These are phyloP conservation scores for Mythimna ferrago DNA, from an alignment of 2,888 invertebrate genomes.

Conservation along the genomic window DNA sequence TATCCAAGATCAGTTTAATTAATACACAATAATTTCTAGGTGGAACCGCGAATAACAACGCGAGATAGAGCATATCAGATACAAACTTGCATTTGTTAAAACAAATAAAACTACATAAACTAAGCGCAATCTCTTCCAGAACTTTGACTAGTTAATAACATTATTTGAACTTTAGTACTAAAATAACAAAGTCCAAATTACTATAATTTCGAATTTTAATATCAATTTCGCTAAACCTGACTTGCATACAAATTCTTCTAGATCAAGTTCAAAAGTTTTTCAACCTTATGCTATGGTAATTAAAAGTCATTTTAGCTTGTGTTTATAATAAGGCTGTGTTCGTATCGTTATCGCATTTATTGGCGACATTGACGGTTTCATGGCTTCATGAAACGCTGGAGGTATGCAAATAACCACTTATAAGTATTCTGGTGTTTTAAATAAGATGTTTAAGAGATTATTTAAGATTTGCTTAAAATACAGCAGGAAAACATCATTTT, in stretches of 20 bases:
- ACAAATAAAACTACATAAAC: conserved; percentile 44
- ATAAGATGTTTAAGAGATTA: conserved; percentile 44
- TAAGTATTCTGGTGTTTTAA: conserved; percentile 47
- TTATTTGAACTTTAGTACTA: conserved; percentile 25
- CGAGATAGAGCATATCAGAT: conserved; percentile 36
- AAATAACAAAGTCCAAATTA: conserved; percentile 39
- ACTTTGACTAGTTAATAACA: conserved; percentile 8
- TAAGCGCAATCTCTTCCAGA: conserved; percentile 3
- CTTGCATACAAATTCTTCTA: conserved; percentile 27
- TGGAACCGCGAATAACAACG: conserved; percentile 3
- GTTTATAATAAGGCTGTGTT: conserved; percentile 29
- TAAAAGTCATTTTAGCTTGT: conserved; percentile 33
- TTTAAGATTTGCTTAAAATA: conserved; percentile 34
- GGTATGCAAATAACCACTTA: conserved; percentile 62
- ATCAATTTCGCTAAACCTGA: conserved; percentile 53
- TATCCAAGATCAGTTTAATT: conserved; percentile 23
- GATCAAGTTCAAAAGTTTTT: conserved; percentile 5
- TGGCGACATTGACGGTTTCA: conserved; percentile 65
- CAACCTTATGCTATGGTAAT: conserved; percentile 3
- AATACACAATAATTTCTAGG: conserved; percentile 13
- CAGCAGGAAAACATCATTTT: conserved; percentile 22
- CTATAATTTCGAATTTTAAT: conserved; percentile 38
- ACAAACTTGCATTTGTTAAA: conserved; percentile 23
- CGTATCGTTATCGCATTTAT: conserved; percentile 58
- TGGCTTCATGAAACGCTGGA: conserved; percentile 65